Conservation (phyloP, 2,888 invertebrate genomes). For the Neoitamus cyanurus region DNA sequence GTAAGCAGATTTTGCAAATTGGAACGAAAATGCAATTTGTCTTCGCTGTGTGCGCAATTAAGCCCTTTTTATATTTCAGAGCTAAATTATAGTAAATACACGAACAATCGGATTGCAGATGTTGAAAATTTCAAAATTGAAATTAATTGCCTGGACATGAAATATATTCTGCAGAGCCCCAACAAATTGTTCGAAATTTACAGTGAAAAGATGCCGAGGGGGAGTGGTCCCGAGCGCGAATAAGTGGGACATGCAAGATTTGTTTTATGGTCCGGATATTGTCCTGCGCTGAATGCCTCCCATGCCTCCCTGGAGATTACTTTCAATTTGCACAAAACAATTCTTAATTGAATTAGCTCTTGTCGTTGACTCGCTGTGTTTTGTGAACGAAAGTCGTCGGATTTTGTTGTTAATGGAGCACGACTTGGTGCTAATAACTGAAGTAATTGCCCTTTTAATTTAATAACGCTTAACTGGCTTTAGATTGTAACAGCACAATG, state of each 20-base stretch:
- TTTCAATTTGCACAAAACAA: slow-evolving; percentile 37
- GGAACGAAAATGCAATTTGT: slow-evolving; percentile 40
- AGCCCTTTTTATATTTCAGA: slow-evolving; percentile 29
- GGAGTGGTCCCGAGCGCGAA: neutral
- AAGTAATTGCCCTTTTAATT: neutral
- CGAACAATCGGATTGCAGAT: slow-evolving; percentile 42
- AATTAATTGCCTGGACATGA: slow-evolving; percentile 44
- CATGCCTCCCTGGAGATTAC: slow-evolving; percentile 7
- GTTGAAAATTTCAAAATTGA: slow-evolving; percentile 45
- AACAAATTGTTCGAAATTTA: slow-evolving; percentile 39
- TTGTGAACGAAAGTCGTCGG: neutral
- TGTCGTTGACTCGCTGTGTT: neutral
- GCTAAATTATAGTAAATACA: slow-evolving; percentile 39
- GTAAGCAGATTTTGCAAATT: slow-evolving; percentile 29
- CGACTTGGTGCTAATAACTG: neutral
- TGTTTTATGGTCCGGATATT: slow-evolving; percentile 30
- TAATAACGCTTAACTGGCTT: neutral
- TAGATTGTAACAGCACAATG: neutral
- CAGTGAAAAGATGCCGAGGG: slow-evolving; percentile 18
- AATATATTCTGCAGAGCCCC: slow-evolving; percentile 37
- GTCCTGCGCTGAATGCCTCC: neutral
- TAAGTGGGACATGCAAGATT: slow-evolving; percentile 30
- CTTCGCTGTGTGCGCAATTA: slow-evolving; percentile 36
- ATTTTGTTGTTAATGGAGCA: neutral
- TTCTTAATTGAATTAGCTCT: slow-evolving; percentile 16